Evolutionary conservation across 2,113 vertebrate species (phyloP).

Genomic region (Dicrurus megarhynchus): DNA sequence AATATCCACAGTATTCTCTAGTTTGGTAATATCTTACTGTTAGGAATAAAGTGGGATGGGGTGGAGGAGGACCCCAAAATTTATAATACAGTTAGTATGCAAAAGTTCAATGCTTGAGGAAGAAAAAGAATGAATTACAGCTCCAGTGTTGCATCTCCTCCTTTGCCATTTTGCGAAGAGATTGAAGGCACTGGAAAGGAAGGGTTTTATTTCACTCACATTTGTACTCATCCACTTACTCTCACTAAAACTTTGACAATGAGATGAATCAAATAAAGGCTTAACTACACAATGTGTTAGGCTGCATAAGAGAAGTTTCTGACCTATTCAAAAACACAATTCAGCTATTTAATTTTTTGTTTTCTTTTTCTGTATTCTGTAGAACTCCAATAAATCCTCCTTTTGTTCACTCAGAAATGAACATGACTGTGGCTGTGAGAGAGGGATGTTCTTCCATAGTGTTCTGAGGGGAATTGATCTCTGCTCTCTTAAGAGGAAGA

Average conservation of each 20-base stretch:
- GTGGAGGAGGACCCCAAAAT: fast-evolving
- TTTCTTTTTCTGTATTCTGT: neutral
- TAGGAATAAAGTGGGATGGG: neutral
- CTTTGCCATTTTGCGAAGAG: neutral
- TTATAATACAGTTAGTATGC: neutral
- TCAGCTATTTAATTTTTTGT: neutral
- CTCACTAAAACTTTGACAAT: neutral
- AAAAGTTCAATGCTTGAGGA: neutral
- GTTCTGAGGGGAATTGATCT: neutral
- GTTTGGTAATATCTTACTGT: neutral
- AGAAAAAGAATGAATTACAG: neutral
- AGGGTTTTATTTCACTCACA: neutral
- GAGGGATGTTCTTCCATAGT: neutral
- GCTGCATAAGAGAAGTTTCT: neutral
- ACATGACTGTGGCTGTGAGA: neutral
- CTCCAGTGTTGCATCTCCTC: neutral
- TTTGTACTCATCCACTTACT: neutral
- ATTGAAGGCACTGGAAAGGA: neutral
- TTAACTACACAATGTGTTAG: neutral
- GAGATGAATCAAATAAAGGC: neutral
- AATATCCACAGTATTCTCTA: neutral
- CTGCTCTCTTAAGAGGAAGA: neutral
- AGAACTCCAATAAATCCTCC: neutral
- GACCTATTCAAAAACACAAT: neutral
- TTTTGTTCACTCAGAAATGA: slow-evolving; percentile 40